These are phyloP conservation scores for Crocuta crocuta DNA, from an alignment of 2,113 vertebrate genomes.

Conservation along the genomic window DNA sequence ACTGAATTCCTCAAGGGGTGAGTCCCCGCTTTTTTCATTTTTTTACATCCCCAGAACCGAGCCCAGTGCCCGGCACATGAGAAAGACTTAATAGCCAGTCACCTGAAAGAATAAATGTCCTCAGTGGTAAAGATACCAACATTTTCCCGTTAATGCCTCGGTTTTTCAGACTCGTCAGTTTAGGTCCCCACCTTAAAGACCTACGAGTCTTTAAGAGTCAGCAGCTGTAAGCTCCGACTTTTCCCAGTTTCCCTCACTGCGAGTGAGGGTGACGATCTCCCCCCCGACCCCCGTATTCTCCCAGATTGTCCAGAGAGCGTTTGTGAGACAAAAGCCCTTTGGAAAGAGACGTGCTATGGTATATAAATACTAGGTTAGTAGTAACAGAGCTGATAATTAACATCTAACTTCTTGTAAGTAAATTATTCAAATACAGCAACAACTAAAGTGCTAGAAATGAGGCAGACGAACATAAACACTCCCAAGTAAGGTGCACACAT, in stretches of 20 bases:
- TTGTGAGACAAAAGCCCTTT: neutral
- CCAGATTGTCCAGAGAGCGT: neutral
- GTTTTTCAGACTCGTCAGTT: neutral
- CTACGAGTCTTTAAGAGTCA: neutral
- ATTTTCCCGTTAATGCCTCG: neutral
- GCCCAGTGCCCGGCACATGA: neutral
- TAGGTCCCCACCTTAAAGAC: neutral
- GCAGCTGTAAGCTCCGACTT: neutral
- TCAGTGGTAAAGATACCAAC: neutral
- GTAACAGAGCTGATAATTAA: neutral
- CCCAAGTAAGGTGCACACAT: neutral
- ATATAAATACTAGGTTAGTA: neutral
- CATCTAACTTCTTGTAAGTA: neutral
- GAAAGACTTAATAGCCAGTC: neutral
- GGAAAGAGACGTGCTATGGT: neutral
- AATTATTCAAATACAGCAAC: conserved; percentile 37
- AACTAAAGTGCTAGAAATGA: neutral
- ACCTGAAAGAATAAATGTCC: neutral
- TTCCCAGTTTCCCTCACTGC: neutral
- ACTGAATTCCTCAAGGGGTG: neutral
- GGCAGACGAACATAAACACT: conserved; percentile 19
- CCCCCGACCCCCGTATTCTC: neutral
- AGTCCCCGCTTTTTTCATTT: neutral
- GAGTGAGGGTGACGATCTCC: neutral
- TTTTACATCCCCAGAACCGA: neutral